phyloP scores from a whole-genome alignment of 2,888 invertebrate species.

The Drosophila vallismaia region DNA sequence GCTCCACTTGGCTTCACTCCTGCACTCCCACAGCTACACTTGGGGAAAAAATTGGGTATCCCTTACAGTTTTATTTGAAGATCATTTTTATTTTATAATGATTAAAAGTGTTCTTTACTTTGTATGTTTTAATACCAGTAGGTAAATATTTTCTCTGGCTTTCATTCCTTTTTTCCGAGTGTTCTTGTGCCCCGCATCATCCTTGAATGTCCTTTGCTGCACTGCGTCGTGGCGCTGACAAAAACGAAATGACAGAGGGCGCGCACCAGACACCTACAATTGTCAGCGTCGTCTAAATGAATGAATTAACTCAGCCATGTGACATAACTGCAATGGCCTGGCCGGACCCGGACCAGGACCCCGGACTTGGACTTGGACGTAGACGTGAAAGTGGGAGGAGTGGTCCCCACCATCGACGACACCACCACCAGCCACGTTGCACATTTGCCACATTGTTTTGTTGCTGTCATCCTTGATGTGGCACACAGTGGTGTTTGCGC shows the following conservation, averaged over 20 bases:
- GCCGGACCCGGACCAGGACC: constrained; percentile 26
- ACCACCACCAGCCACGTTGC: constrained; percentile 55
- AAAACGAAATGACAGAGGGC: constrained; percentile 58
- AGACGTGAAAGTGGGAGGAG: not conserved
- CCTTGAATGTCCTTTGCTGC: constrained; percentile 36
- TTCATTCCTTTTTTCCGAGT: not conserved
- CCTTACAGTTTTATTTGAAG: not conserved
- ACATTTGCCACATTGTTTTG: constrained; percentile 74
- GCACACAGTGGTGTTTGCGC: constrained; percentile 9
- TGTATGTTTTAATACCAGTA: not conserved
- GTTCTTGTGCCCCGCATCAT: not conserved
- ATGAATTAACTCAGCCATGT: constrained; percentile 76
- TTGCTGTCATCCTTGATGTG: constrained; percentile 50
- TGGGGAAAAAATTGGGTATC: not conserved
- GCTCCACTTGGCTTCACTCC: constrained; percentile 49
- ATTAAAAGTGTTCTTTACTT: too few relatives aligned
- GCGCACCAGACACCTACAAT: constrained; percentile 69
- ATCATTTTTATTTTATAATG: not conserved
- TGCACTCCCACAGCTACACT: not conserved
- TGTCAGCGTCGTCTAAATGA: constrained; percentile 74
- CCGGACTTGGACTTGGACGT: constrained; percentile 1
- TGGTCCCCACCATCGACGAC: constrained; percentile 14
- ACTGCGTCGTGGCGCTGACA: constrained; percentile 57
- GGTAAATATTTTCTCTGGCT: not conserved
- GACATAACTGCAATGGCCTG: constrained; percentile 74